Evolutionary conservation across 2,113 vertebrate species (phyloP).

Genomic region (Dromiciops gliroides): DNA sequence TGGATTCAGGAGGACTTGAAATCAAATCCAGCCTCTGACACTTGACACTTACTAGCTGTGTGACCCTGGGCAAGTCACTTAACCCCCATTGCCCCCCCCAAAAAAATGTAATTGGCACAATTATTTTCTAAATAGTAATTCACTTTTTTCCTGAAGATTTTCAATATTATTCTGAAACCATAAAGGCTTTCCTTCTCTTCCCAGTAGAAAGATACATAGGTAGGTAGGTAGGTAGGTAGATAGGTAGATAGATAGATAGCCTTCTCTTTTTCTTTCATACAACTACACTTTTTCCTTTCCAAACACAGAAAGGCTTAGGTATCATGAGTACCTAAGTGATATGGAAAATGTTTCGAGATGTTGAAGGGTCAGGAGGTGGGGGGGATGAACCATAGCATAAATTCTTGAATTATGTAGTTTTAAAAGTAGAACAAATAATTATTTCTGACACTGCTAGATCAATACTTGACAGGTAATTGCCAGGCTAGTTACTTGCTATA

Average conservation of each 20-base stretch:
- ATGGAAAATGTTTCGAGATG: neutral
- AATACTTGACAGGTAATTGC: neutral
- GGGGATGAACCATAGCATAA: neutral
- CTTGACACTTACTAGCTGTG: too few relatives aligned
- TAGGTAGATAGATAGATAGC: too few relatives aligned
- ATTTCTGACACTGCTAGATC: neutral
- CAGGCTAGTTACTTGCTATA: neutral
- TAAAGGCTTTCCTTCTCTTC: neutral
- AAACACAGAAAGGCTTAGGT: neutral
- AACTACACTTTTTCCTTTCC: neutral
- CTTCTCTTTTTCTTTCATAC: neutral
- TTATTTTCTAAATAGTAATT: neutral
- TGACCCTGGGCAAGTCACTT: too few relatives aligned
- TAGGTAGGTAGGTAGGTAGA: too few relatives aligned
- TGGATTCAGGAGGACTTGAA: too few relatives aligned
- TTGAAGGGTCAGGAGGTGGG: neutral
- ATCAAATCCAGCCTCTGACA: too few relatives aligned
- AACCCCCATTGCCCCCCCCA: too few relatives aligned
- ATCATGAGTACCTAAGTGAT: neutral
- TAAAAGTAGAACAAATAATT: neutral
- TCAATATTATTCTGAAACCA: neutral
- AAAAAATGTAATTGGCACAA: neutral
- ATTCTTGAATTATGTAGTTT: neutral
- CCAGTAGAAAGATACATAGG: too few relatives aligned
- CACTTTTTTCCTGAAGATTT: neutral